Evolutionary conservation across 2,797 vertebrate species (phyloP).

Genomic region (Smutsia gigantea): DNA sequence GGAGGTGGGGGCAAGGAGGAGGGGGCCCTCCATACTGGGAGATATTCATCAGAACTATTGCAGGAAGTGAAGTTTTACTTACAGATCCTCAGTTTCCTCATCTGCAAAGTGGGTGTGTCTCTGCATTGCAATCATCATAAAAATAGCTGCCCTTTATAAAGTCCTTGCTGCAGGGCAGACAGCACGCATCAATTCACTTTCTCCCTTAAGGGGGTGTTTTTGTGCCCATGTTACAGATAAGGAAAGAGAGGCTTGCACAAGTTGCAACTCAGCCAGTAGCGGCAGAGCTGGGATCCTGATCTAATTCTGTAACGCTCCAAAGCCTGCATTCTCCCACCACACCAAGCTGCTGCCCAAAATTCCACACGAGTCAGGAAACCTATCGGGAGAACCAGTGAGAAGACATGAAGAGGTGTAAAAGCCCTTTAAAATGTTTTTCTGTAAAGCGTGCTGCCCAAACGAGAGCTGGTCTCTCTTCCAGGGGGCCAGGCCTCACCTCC

Average conservation of each 20-base stretch:
- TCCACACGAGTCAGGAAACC: not conserved
- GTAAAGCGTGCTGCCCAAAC: not conserved
- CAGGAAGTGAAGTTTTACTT: not conserved
- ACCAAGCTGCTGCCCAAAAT: fast-evolving
- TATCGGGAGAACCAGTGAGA: too few relatives aligned
- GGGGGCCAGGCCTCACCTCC: not conserved
- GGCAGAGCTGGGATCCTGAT: not conserved
- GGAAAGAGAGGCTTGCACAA: not conserved
- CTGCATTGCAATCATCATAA: too few relatives aligned
- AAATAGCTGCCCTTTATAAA: not conserved
- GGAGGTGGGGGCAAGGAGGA: too few relatives aligned
- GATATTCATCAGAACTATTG: too few relatives aligned
- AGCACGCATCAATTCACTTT: not conserved
- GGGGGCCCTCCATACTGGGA: not conserved
- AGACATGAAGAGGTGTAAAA: not conserved
- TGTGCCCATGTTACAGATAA: not conserved
- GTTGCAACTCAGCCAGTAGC: fast-evolving
- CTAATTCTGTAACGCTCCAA: not conserved
- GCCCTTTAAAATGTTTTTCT: too few relatives aligned
- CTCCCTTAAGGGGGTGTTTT: too few relatives aligned
- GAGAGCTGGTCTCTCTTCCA: not conserved
- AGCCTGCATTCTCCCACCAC: not conserved
- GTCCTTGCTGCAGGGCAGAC: not conserved
- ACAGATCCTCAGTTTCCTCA: not conserved
- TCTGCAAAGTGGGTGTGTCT: not conserved